Percentiles rank a stretch among this genome's conserved stretches.
These are phyloP conservation scores for Eupristina koningsbergeri DNA, from an alignment of 1,140 invertebrate species.

Conservation along the genomic window DNA sequence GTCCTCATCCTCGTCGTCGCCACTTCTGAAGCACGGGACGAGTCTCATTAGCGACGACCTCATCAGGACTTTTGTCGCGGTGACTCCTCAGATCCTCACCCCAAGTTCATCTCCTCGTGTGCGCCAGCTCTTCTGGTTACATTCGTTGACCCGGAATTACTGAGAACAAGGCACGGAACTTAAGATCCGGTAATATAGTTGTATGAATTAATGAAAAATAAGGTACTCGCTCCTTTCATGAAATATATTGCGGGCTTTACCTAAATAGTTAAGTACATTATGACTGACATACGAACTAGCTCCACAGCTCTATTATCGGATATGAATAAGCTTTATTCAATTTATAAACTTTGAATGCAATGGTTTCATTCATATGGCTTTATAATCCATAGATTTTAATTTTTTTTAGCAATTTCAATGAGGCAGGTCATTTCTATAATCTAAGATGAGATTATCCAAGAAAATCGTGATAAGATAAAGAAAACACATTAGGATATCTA, in stretches of 20 bases:
- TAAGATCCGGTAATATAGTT: not conserved
- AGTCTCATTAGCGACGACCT: slow-evolving; percentile 51
- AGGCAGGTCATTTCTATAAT: too few species aligned
- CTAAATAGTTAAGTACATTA: too few species aligned
- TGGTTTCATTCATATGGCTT: too few species aligned
- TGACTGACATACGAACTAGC: not conserved
- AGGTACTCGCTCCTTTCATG: too few species aligned
- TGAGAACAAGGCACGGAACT: not conserved
- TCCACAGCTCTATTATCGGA: not conserved
- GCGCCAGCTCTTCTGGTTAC: not conserved
- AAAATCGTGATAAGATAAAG: too few species aligned
- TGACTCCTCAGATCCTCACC: not conserved
- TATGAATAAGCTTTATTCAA: not conserved
- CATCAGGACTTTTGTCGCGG: slow-evolving; percentile 47
- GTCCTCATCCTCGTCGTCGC: not conserved
- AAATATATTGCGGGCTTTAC: too few species aligned
- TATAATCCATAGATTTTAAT: too few species aligned
- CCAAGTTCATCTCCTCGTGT: not conserved
- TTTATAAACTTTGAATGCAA: too few species aligned
- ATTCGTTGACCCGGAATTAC: not conserved
- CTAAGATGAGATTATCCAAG: too few species aligned
- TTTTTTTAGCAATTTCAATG: too few species aligned
- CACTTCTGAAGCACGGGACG: not conserved
- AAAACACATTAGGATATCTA: too few species aligned
- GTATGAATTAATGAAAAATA: not conserved